Evolutionary conservation across 2,888 invertebrate species (phyloP).

Genomic region (Lypha dubia): DNA sequence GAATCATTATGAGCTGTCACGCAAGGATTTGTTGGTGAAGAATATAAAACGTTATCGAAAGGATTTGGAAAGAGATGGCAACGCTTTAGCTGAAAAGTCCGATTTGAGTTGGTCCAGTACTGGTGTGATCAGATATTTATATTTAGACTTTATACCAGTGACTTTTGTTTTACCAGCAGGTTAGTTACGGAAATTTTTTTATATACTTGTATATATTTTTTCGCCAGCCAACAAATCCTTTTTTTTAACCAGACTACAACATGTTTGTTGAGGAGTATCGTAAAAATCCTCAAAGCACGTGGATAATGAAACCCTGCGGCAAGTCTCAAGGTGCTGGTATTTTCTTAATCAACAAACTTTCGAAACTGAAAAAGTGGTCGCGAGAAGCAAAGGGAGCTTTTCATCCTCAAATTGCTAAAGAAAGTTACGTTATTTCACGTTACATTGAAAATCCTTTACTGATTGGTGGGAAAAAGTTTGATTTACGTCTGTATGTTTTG

Average conservation of each 20-base stretch:
- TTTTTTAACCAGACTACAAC: conserved; percentile 91
- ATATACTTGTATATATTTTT: not conserved
- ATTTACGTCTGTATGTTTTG: conserved; percentile 94
- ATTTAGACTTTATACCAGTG: conserved; percentile 95
- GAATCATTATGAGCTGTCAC: conserved; percentile 96
- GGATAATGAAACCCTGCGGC: conserved; percentile 99
- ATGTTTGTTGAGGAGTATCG: conserved; percentile 98
- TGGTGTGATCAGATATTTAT: conserved; percentile 89
- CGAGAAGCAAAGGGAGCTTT: conserved; percentile 93
- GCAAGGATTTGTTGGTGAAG: conserved; percentile 97
- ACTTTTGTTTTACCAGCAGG: conserved; percentile 95
- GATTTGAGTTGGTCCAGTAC: conserved; percentile 82
- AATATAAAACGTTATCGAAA: conserved; percentile 97
- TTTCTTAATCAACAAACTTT: conserved; percentile 96
- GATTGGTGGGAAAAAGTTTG: conserved; percentile 98
- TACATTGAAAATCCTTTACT: conserved; percentile 97
- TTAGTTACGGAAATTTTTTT: conserved; percentile 31
- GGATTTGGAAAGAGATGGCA: conserved; percentile 95
- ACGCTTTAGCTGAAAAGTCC: conserved; percentile 90
- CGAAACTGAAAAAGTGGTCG: conserved; percentile 95
- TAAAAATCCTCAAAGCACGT: conserved; percentile 96
- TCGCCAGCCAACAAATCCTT: not conserved
- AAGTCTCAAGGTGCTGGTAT: conserved; percentile 98
- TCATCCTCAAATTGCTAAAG: conserved; percentile 92
- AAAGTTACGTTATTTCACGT: conserved; percentile 97